Conservation (phyloP, 2,797 vertebrate species). For the Semaprochilodus insignis region DNA sequence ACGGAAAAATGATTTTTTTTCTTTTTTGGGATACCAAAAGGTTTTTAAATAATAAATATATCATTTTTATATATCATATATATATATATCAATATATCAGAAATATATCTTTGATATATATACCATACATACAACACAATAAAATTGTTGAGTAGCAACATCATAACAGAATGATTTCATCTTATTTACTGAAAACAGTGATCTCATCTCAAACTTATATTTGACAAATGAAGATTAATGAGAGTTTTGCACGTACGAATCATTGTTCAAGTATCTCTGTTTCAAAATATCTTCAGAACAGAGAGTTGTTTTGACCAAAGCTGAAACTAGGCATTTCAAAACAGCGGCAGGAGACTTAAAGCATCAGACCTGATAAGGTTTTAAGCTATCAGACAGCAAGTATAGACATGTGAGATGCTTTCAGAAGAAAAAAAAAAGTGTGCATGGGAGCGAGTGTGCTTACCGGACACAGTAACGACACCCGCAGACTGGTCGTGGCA, state of each 20-base stretch:
- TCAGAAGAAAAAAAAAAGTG: background rate
- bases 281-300: slow-evolving; percentile 20
- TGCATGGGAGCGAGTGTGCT: slow-evolving; percentile 55
- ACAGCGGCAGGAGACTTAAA: slow-evolving; percentile 24
- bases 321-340: slow-evolving; percentile 38
- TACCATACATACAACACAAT: no score
- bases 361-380: slow-evolving; percentile 5
- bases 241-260: background rate
- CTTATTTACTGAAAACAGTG: no score
- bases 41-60: no score
- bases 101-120: no score
- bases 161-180: no score
- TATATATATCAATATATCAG: no score
- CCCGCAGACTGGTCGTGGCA: slow-evolving; percentile 88
- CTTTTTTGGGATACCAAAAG: no score
- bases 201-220: no score
- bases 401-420: background rate
- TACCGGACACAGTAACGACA: slow-evolving; percentile 90
- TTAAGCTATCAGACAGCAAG: slow-evolving; percentile 22
- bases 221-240: slow-evolving; percentile 11
- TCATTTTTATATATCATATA: no score
- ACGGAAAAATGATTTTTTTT: no score
- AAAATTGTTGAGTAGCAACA: no score
- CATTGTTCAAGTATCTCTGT: background rate
- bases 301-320: slow-evolving; percentile 4